phyloP scores from a whole-genome alignment of 2,797 vertebrate genomes.

The Malurus splendens region DNA sequence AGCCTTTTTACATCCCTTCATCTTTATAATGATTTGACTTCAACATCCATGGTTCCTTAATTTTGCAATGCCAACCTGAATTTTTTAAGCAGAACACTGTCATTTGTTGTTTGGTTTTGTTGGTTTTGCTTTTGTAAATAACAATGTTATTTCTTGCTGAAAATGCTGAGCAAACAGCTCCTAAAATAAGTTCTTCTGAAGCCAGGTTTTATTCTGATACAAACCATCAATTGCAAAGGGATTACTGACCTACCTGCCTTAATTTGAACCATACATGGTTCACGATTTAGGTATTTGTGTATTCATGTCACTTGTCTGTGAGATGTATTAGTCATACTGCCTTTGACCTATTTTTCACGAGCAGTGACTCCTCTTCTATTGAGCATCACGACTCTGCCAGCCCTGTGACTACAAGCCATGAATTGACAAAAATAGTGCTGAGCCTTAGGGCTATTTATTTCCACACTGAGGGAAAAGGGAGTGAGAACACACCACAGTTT shows the following conservation, averaged over 20 bases:
- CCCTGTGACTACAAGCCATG: conserved; percentile 16
- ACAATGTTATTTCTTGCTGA: not conserved
- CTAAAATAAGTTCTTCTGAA: not conserved
- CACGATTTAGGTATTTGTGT: not conserved
- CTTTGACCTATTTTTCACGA: conserved; percentile 51
- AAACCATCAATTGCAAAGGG: not conserved
- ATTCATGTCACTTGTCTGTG: conserved; percentile 12
- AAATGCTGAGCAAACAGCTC: not conserved
- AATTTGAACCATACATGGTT: not conserved
- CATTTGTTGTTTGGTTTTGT: not conserved
- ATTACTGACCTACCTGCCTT: conserved; percentile 1
- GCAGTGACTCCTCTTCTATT: conserved; percentile 7
- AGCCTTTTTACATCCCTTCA: not conserved
- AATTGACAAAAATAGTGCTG: not conserved
- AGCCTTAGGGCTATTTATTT: conserved; percentile 13
- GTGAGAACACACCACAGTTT: not conserved
- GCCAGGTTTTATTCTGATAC: not conserved
- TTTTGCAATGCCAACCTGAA: not conserved
- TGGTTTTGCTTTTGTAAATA: not conserved
- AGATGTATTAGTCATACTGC: conserved; percentile 43
- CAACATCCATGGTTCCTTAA: not conserved
- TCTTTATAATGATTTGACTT: not conserved
- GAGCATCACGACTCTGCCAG: conserved; percentile 44
- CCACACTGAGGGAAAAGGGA: not conserved
- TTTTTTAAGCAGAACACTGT: not conserved